Conservation (phyloP, 2,797 vertebrate genomes). For the Propithecus deckenii region DNA sequence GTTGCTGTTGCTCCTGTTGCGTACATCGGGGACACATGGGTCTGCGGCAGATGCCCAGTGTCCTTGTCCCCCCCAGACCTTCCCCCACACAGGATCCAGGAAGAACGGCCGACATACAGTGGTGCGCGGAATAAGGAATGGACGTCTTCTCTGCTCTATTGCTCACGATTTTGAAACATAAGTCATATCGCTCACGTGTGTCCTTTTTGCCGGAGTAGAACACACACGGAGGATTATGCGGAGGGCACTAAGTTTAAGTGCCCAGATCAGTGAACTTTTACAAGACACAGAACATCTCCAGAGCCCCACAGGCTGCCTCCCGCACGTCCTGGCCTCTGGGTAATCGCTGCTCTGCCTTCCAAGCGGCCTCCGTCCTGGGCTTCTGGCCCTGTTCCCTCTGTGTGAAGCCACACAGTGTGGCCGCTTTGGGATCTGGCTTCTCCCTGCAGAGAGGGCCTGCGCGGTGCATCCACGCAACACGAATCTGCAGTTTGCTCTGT, state of each 20-base stretch:
- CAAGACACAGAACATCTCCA: neutral
- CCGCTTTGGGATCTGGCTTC: too few relatives aligned
- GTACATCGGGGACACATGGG: neutral
- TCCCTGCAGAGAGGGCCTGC: neutral
- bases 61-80: too few relatives aligned
- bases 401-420: neutral
- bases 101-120: neutral
- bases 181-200: too few relatives aligned
- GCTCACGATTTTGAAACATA: neutral
- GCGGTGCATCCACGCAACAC: too few relatives aligned
- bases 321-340: neutral
- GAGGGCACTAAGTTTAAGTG: neutral
- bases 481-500: too few relatives aligned
- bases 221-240: neutral
- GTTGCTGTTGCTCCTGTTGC: neutral
- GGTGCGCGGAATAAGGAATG: neutral
- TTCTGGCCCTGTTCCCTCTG: neutral
- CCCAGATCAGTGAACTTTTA: too few relatives aligned
- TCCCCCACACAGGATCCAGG: neutral
- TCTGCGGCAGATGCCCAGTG: neutral
- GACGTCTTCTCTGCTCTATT: neutral
- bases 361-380: neutral
- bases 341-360: neutral
- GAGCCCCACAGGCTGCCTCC: neutral
- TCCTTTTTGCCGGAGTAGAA: neutral